These are phyloP conservation scores for Phoebastria nigripes DNA, from an alignment of 2,797 vertebrate species.

Conservation along the genomic window DNA sequence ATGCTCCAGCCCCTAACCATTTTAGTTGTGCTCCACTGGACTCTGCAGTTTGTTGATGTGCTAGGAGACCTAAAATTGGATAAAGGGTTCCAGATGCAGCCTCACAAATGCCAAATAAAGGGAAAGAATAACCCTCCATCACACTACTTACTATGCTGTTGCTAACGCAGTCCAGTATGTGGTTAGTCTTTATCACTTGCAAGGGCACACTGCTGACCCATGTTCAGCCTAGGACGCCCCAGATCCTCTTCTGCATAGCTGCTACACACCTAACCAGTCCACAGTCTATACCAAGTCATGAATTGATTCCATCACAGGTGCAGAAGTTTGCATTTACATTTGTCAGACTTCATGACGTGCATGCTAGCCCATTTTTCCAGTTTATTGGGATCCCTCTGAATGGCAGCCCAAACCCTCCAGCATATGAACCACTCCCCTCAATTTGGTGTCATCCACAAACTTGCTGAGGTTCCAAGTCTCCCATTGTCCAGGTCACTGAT, in stretches of 20 bases:
- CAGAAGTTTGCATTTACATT: neutral
- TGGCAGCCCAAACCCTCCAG: fast-evolving
- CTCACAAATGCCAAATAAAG: neutral
- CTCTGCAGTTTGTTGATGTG: neutral
- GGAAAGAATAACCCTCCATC: neutral
- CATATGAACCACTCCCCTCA: neutral
- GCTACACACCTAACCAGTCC: neutral
- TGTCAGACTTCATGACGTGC: neutral
- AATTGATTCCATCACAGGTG: neutral
- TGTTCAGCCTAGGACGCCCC: neutral
- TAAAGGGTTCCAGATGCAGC: neutral
- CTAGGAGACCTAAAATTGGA: neutral
- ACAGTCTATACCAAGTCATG: fast-evolving
- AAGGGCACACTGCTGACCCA: neutral
- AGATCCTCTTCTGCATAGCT: neutral
- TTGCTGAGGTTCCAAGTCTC: neutral
- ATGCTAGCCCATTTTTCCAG: neutral
- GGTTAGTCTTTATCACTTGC: neutral
- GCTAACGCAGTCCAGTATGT: neutral
- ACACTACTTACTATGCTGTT: neutral
- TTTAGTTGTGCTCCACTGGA: neutral
- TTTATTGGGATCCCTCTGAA: neutral
- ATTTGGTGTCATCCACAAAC: neutral
- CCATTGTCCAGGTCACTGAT: neutral
- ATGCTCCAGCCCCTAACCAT: neutral